Conservation (phyloP, 2,888 invertebrate genomes). For the Calameuta pallipes region DNA sequence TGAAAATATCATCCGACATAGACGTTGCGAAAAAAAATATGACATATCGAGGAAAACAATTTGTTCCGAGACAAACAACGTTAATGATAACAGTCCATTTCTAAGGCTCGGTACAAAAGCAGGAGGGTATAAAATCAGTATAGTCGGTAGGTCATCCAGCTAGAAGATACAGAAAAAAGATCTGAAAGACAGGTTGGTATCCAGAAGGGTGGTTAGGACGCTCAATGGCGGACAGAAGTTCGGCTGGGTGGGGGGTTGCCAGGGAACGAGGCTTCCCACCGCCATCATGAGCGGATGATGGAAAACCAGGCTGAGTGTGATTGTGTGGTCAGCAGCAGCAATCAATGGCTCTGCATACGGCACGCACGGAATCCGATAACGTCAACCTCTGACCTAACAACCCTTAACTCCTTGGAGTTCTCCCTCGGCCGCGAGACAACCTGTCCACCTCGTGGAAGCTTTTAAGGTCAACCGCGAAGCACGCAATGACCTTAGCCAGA, state of each 20-base stretch:
- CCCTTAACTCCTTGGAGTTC: background rate
- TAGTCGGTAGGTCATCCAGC: background rate
- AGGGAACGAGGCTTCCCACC: conserved; percentile 28
- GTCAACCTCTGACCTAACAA: conserved; percentile 22
- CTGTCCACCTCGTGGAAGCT: background rate
- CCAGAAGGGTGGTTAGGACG: background rate
- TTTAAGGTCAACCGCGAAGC: conserved; percentile 15
- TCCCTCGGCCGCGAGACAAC: background rate
- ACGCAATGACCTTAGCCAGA: conserved; percentile 7
- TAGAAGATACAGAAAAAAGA: background rate
- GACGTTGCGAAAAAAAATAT: background rate
- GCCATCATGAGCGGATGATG: conserved; percentile 2
- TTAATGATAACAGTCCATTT: background rate
- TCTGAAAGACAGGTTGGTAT: background rate
- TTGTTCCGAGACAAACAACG: background rate
- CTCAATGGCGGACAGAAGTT: background rate
- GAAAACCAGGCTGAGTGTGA: conserved; percentile 39
- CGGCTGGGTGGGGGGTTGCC: conserved; percentile 31
- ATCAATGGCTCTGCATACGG: conserved; percentile 51
- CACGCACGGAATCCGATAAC: conserved; percentile 52
- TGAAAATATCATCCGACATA: background rate
- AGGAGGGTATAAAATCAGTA: background rate
- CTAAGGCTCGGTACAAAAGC: background rate
- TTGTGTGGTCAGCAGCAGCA: conserved; percentile 56
- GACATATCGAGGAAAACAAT: background rate